Evolutionary conservation across 1,140 invertebrate species (phyloP).

Genomic region (Maconellicoccus hirsutus): DNA sequence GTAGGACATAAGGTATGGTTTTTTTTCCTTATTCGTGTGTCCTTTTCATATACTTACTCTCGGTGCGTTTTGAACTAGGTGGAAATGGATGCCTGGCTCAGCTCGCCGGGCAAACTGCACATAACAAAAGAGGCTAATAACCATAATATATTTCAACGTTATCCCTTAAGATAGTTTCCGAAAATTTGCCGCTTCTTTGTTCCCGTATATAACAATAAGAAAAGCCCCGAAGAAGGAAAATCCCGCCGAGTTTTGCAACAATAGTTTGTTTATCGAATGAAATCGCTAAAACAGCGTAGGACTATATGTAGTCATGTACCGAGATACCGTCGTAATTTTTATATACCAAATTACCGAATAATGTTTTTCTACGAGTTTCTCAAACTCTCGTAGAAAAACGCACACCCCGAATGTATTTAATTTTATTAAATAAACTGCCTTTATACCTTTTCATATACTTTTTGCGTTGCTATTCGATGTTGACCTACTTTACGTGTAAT

Average conservation of each 20-base stretch:
- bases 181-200: constrained; percentile 8
- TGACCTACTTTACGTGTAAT: background rate
- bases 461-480: background rate
- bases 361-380: background rate
- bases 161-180: constrained; percentile 7
- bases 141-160: constrained; percentile 3
- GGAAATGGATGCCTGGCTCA: constrained; percentile 2
- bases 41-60: background rate
- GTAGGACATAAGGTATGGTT: background rate
- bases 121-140: constrained; percentile 9
- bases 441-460: background rate
- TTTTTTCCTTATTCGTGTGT: background rate
- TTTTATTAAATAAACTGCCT: background rate
- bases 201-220: constrained; percentile 9
- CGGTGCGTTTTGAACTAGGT: background rate
- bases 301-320: background rate
- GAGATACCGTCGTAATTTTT: background rate
- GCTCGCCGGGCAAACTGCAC: background rate
- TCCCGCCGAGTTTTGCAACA: constrained; percentile 6
- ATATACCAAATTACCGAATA: background rate
- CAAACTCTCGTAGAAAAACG: background rate
- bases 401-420: background rate
- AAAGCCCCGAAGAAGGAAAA: constrained; percentile 7
- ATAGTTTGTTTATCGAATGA: constrained; percentile 9
- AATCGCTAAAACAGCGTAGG: background rate